A percentile compares a stretch with the other conserved stretches of the same genome.
These are phyloP conservation scores for Lerema accius DNA, from an alignment of 1,140 invertebrate genomes.

Conservation along the genomic window DNA sequence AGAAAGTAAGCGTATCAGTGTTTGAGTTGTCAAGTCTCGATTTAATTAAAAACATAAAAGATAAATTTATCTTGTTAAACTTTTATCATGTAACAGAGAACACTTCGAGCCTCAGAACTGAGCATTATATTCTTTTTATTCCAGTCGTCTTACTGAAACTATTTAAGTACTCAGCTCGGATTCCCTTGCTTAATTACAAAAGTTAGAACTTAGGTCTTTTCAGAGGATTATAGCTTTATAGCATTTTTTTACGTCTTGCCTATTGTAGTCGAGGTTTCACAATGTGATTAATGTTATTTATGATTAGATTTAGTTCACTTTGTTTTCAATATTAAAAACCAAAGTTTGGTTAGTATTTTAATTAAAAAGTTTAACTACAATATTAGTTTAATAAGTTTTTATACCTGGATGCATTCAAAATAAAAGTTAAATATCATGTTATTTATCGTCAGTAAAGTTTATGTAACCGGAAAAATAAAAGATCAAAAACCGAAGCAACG, in stretches of 20 bases:
- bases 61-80: not conserved
- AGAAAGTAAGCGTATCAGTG: not conserved
- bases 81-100: not conserved
- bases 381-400: too few species aligned
- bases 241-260: too few species aligned
- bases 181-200: slow-evolving; percentile 21
- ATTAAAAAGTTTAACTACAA: too few species aligned
- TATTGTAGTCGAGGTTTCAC: too few species aligned
- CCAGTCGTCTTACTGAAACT: slow-evolving; percentile 9
- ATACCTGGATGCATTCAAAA: too few species aligned
- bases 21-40: not conserved
- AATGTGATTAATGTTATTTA: too few species aligned
- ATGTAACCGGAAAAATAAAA: too few species aligned
- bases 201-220: slow-evolving; percentile 15
- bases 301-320: too few species aligned
- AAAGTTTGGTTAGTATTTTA: too few species aligned
- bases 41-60: slow-evolving; percentile 1
- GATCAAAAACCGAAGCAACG: not conserved
- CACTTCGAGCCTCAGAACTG: not conserved
- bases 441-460: too few species aligned
- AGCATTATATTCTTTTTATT: not conserved
- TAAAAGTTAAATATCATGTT: too few species aligned
- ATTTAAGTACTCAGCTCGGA: slow-evolving; percentile 24
- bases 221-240: not conserved
- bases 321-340: too few species aligned